phyloP scores from a whole-genome alignment of 2,797 vertebrate genomes.

The Fringilla coelebs region DNA sequence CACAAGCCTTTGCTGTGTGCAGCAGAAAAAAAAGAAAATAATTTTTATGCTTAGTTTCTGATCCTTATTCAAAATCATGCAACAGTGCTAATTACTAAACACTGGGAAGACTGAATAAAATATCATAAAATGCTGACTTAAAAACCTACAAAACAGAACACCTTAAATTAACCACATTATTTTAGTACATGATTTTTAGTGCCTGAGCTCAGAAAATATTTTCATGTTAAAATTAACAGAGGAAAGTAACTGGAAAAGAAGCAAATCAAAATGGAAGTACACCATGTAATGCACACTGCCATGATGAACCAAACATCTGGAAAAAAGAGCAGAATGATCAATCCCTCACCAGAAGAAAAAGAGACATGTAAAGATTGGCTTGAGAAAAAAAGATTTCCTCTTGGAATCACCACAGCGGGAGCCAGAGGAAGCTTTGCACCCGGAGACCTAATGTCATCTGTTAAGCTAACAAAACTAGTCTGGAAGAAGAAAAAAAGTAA shows the following conservation, averaged over 20 bases:
- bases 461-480: constrained; percentile 55
- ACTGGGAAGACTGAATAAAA: constrained; percentile 5
- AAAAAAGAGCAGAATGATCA: not conserved
- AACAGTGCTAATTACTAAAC: constrained; percentile 24
- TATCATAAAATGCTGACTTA: not conserved
- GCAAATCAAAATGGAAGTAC: not conserved
- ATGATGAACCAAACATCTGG: not conserved
- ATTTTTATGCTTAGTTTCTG: constrained; percentile 48
- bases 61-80: constrained; percentile 32
- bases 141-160: not conserved
- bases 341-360: not conserved
- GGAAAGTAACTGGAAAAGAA: not conserved
- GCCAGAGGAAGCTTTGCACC: constrained; percentile 38
- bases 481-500: constrained; percentile 19
- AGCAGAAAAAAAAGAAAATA: constrained; percentile 14
- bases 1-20: constrained; percentile 18
- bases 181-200: not conserved
- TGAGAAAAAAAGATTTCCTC: not conserved
- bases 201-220: not conserved
- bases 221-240: constrained; percentile 16
- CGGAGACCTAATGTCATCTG: constrained; percentile 22
- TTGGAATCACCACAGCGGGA: constrained; percentile 48
- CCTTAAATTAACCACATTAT: not conserved
- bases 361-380: not conserved
- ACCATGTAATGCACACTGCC: not conserved